These are phyloP conservation scores for Ctenodactylus gundi DNA, from an alignment of 2,113 vertebrate genomes.

Conservation along the genomic window DNA sequence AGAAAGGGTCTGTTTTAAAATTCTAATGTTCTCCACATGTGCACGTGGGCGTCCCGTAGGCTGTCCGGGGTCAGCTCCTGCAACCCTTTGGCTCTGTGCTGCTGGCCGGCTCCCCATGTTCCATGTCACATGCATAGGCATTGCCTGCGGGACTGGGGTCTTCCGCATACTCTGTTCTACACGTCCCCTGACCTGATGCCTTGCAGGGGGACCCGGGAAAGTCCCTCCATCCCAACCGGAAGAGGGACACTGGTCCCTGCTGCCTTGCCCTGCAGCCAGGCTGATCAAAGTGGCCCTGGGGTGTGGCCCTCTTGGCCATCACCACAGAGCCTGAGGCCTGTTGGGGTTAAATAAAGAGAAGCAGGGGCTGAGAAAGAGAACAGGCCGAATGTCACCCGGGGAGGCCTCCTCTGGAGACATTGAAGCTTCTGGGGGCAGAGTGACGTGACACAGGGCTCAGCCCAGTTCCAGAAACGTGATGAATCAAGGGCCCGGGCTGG, in stretches of 20 bases:
- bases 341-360: slow-evolving; percentile 7
- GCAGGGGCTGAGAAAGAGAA: background rate
- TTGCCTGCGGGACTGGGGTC: no score
- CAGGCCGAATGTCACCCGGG: background rate
- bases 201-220: no score
- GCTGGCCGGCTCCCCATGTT: no score
- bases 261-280: background rate
- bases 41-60: no score
- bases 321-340: background rate
- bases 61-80: no score
- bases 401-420: background rate
- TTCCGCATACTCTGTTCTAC: no score
- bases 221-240: background rate
- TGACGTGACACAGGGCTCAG: background rate
- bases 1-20: background rate
- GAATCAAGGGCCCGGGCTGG: no score
- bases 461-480: background rate
- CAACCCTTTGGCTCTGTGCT: no score
- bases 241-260: background rate
- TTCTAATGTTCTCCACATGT: background rate
- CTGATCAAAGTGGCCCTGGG: background rate
- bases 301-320: background rate
- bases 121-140: no score
- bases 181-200: no score
- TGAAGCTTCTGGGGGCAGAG: background rate